A percentile compares a stretch with the other conserved stretches of the same genome.
Evolutionary conservation across 2,797 vertebrate species (phyloP).

Genomic region (Podarcis lilfordi): DNA sequence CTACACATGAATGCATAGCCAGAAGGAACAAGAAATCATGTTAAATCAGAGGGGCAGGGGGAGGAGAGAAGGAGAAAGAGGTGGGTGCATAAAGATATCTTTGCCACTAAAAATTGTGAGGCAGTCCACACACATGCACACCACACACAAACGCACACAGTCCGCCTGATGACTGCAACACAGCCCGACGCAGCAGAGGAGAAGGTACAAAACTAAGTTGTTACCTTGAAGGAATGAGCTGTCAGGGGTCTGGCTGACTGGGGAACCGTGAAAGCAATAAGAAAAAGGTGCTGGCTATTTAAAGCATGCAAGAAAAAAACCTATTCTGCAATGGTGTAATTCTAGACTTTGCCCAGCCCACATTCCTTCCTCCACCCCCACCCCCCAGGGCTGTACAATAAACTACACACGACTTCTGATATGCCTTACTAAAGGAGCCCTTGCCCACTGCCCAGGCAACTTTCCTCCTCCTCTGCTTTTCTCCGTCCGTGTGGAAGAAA

Average conservation of each 20-base stretch:
- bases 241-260: constrained; percentile 44
- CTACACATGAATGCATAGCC: accelerated
- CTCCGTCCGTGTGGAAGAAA: accelerated
- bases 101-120: constrained; percentile 44
- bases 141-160: background rate
- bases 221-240: constrained; percentile 71
- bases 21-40: background rate
- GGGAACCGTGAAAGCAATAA: constrained; percentile 44
- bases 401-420: constrained; percentile 65
- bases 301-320: constrained; percentile 66
- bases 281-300: constrained; percentile 75
- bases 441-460: constrained; percentile 7
- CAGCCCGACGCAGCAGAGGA: constrained; percentile 6
- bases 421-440: constrained; percentile 38
- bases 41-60: accelerated
- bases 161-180: background rate
- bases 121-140: background rate
- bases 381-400: constrained; percentile 63
- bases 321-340: constrained; percentile 73
- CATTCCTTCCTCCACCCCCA: constrained; percentile 75
- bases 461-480: background rate
- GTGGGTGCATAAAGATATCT: background rate
- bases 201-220: constrained; percentile 40
- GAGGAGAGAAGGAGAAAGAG: background rate
- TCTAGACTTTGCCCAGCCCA: constrained; percentile 81